Evolutionary conservation across 2,797 vertebrate genomes (phyloP).

Genomic region (Florisuga fusca): DNA sequence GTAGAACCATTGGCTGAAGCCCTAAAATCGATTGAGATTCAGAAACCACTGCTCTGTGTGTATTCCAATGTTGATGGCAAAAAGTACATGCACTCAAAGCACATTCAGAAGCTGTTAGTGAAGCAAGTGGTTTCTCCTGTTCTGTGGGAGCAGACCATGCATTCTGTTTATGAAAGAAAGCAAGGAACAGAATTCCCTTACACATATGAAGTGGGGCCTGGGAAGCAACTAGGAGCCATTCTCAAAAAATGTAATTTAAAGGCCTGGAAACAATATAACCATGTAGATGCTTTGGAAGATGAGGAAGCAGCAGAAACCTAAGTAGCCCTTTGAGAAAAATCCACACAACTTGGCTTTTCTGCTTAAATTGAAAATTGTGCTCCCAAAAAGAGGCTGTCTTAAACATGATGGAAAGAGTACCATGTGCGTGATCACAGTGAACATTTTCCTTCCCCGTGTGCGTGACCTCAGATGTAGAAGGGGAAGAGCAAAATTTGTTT

Average conservation of each 20-base stretch:
- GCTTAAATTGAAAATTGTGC: background rate
- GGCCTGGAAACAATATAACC: slow-evolving; percentile 85
- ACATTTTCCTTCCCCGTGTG: background rate
- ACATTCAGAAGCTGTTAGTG: slow-evolving; percentile 83
- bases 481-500: background rate
- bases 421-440: fast-evolving
- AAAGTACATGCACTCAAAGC: slow-evolving; percentile 83
- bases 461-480: background rate
- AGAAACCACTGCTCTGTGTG: slow-evolving; percentile 85
- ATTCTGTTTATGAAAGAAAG: slow-evolving; percentile 86
- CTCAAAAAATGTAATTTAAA: slow-evolving; percentile 91
- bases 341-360: background rate
- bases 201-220: slow-evolving; percentile 92
- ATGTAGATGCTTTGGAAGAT: slow-evolving; percentile 78
- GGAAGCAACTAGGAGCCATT: slow-evolving; percentile 87
- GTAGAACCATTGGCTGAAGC: slow-evolving; percentile 82
- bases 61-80: slow-evolving; percentile 90
- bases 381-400: background rate
- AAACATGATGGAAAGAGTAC: background rate
- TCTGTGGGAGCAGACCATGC: slow-evolving; percentile 95
- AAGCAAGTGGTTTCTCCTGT: slow-evolving; percentile 92
- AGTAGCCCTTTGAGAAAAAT: background rate
- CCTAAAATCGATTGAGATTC: slow-evolving; percentile 83
- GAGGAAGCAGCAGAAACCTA: background rate
- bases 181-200: slow-evolving; percentile 86